Evolutionary conservation across 2,113 vertebrate species (phyloP), one percentile per base, ranked within the genome.

Genomic region (Phyllostomus hastatus): DNA sequence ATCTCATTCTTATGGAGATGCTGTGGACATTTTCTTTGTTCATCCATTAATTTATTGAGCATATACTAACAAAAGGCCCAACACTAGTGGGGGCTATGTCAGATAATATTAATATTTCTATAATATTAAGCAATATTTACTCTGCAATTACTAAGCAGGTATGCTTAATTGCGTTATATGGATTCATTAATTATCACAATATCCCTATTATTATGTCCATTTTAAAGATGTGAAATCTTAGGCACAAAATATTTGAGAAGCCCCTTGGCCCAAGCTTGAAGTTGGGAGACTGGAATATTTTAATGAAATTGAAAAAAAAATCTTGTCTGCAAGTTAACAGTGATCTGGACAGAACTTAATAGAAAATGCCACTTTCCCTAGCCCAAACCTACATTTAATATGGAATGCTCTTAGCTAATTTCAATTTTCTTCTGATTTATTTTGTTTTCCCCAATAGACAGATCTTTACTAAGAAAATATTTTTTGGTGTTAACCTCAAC

Each of bases 371-470:
- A 43, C 46, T 81, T 88, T 70, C 75, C 26, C 11, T 81, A 48
- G 22, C 4, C 19, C 8, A 43, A 50, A 33, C 7, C 15, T 50
- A 66, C 0, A 81, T 20, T 72, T 87, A 91, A 76, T 46, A 61
- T 28, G 17, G 41, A 83, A 81, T 41, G 11, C 1, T 70, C 9
- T 84, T 15, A 89, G n/a, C 20, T 82, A 48, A 48, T 89, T 78
- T 89, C 41, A 61, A 41, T 54, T 91, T 83, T 91, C 46, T 90
- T 59, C 66, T 87, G 35, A 89, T 78, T 78, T 81, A 64, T 92
- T 93, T 91, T 69, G 73, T 14, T 88, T 84, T 85, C 22, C 10
- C 38, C n/a, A 31, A 59, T 4, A 64, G 33, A 38, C 16, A 82
- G 16, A 67, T 75, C 12, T 46, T 16, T 52, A 90, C 31, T 52